These are phyloP conservation scores for Plebejus argus DNA, from an alignment of 2,888 invertebrate species.

Conservation along the genomic window DNA sequence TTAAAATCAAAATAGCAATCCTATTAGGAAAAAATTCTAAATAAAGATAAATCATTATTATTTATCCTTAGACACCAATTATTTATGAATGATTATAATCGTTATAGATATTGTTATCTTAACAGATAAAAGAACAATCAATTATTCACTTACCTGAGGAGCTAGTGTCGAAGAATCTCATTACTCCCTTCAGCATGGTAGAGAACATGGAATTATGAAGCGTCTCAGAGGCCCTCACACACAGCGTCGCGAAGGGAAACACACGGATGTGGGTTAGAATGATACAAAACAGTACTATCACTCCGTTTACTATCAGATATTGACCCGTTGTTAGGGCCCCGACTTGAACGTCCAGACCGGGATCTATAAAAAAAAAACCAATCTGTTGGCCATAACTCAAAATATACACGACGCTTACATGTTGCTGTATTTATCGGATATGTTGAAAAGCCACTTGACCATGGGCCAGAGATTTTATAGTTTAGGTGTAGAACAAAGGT, in stretches of 20 bases:
- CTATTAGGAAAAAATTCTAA: not conserved
- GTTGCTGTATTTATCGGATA: too few species aligned
- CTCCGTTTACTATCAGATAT: slow-evolving; percentile 83
- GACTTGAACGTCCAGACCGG: slow-evolving; percentile 60
- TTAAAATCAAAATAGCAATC: not conserved
- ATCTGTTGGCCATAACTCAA: not conserved
- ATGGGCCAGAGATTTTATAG: not conserved
- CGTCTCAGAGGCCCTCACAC: slow-evolving; percentile 83
- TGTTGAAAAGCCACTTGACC: too few species aligned
- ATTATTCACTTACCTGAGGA: slow-evolving; percentile 77
- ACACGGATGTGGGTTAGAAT: slow-evolving; percentile 82
- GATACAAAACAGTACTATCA: slow-evolving; percentile 74
- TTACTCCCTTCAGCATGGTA: slow-evolving; percentile 70
- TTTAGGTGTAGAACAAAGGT: not conserved
- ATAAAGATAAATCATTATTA: not conserved
- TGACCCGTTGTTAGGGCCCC: slow-evolving; percentile 67
- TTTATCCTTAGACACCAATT: not conserved
- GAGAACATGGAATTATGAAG: slow-evolving; percentile 87
- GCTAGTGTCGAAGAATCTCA: slow-evolving; percentile 91
- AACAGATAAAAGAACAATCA: not conserved
- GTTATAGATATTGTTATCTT: not conserved
- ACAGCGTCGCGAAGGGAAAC: slow-evolving; percentile 82
- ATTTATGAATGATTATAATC: not conserved
- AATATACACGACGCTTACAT: too few species aligned
- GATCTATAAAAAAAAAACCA: slow-evolving; percentile 59